Base-by-base conservation (phyloP, 2,113 vertebrate species). In the Coregonus clupeaformis region DNA sequence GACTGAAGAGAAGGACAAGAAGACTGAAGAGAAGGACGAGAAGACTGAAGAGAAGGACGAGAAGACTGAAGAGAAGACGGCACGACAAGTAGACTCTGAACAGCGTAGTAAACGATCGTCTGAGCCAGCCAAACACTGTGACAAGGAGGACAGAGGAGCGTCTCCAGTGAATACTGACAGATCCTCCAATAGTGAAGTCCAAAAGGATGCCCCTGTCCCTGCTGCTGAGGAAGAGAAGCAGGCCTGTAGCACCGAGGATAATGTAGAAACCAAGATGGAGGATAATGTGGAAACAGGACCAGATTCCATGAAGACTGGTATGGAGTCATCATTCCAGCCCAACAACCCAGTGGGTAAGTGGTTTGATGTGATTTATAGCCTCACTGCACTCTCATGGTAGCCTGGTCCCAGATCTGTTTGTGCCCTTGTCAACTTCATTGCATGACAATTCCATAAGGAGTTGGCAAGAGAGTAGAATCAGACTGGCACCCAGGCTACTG, bases 271-370 rank as follows among this genome's bases (percentile, higher is more conserved):
- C 5, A 47, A 18, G 14, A 13, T 25, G 25, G 68, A 76, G 24
- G 29, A n/a, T 18, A 13, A 65, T 29, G 32, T 59, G 22, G 65
- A 32, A 16, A 30, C 13, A 24, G 18, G 14, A 12, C 36, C 52
- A 30, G 59, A 65, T 22, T 36, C 73, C 36, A 59, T 49, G 2
- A 49, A 68, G 5, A 11, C 24, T n/a, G 42, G 30, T 12, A 20
- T 92, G 73, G 93, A 93, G 71, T 90, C 91, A 70, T 90, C 91
- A 0, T 91, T 92, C 82, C 90, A 92, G 80, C 92, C 92, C 29
- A 90, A 92, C 66, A 77, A 92, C 87, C 95, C 95, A 76, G 89
- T 97, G 20, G 96, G 96, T 98, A 92, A 95, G 94, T 42, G 14
- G 13, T 63, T 42, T 2, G 36, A 42, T 42, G 36, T 11, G 36